Evolutionary conservation across 2,888 invertebrate genomes (phyloP).

Genomic region (Lithosia quadra): DNA sequence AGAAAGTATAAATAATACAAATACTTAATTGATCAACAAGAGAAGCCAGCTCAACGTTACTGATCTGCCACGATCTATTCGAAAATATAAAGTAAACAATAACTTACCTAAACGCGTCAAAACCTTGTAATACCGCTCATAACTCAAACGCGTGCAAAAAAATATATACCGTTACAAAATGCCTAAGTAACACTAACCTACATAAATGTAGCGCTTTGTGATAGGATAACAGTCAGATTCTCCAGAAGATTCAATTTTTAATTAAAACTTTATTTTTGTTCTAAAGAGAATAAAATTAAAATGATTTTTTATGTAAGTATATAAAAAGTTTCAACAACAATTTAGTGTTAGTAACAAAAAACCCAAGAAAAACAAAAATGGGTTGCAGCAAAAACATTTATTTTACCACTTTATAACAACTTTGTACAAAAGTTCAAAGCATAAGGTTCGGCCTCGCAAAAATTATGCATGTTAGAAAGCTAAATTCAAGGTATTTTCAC

Average conservation of each 20-base stretch:
- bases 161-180: background rate
- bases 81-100: constrained; percentile 38
- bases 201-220: background rate
- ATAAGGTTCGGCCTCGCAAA: constrained; percentile 52
- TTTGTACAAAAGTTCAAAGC: constrained; percentile 82
- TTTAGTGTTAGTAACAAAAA: background rate
- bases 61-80: constrained; percentile 61
- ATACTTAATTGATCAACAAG: constrained; percentile 22
- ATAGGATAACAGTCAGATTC: background rate
- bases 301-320: constrained; percentile 16
- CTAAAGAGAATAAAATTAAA: background rate
- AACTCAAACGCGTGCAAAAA: background rate
- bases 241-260: background rate
- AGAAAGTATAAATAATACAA: constrained; percentile 2
- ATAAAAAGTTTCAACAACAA: background rate
- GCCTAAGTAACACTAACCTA: background rate
- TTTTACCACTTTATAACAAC: constrained; percentile 67
- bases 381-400: constrained; percentile 22
- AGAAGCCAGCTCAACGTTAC: constrained; percentile 65
- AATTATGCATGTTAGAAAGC: background rate
- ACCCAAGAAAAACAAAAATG: background rate
- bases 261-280: background rate
- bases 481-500: background rate
- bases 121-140: background rate
- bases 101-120: constrained; percentile 52